Evolutionary conservation across 2,797 vertebrate genomes (phyloP).

Genomic region (Dallia pectoralis): DNA sequence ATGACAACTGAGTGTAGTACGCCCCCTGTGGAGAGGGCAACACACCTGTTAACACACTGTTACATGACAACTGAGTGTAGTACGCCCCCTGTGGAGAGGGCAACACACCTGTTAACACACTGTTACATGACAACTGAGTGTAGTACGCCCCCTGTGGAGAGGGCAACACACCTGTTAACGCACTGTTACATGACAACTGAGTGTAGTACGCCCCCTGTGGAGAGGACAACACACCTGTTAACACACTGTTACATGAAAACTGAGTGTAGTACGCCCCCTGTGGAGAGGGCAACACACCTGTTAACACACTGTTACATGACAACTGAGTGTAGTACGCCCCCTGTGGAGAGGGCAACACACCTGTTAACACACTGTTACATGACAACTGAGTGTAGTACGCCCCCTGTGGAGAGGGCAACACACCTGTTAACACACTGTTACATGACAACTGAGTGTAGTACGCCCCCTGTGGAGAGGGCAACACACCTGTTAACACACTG

Average conservation of each 20-base stretch:
- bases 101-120: too few relatives aligned
- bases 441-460: conserved; percentile 86
- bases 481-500: too few relatives aligned
- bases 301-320: too few relatives aligned
- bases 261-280: conserved; percentile 86
- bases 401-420: conserved; percentile 61
- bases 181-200: too few relatives aligned
- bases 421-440: too few relatives aligned
- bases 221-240: not conserved
- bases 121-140: too few relatives aligned
- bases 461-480: conserved; percentile 68
- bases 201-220: conserved; percentile 83
- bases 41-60: too few relatives aligned
- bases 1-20: conserved; percentile 85
- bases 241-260: too few relatives aligned
- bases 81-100: conserved; percentile 75
- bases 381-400: conserved; percentile 85
- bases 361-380: too few relatives aligned
- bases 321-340: conserved; percentile 85
- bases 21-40: conserved; percentile 68
- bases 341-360: conserved; percentile 46
- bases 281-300: not conserved
- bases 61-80: conserved; percentile 84
- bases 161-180: not conserved
- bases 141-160: conserved; percentile 79